Base-by-base conservation (phyloP, 1,140 invertebrate genomes). In the Drosophila kohkoa region DNA sequence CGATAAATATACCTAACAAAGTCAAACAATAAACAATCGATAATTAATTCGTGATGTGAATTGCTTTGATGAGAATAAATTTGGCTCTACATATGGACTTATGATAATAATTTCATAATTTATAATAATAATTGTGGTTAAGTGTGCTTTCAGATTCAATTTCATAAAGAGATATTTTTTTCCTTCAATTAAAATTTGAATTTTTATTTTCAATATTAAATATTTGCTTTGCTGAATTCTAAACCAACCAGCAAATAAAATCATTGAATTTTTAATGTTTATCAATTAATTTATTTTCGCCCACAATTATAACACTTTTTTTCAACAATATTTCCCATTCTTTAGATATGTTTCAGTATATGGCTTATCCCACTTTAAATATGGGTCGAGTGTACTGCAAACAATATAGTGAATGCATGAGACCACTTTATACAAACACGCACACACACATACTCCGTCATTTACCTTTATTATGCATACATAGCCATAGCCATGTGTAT, bases 381-480 rank as follows among this genome's bases (percentile, higher is more conserved):
- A 55, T 73, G 48, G 70, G 70, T 73, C 70, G 70, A 73, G 70
- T 68, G 46, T 54, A 35, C 20, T 28, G 55, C 55, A 68, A 73
- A 74, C 65, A 74, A 68, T 68, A 74, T 35, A 52, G 35, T 62
- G 16, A 59, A 38, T 62, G 46, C 28, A 32, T 16, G 38, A 51
- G 16, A 30, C 13, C 30, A 3, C 46, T 13, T 5, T 25, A 35
- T 49, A 72, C 6, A 57, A 43, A 28, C 5, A 16, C 20, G 20
- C 20, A 32, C 20, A 30, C 5, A 43, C 51, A 20, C 25, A 16
- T 35, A 10, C 32, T 10, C 30, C 13, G 5, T 38, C 15, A 28
- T n/a, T 4, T 15, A 2, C 20, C 4, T 55, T 7, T 38, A 16
- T 55, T 11, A 16, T 54, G 8, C 20, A 28, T 32, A 7, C 3